Percentiles rank a stretch among this genome's conserved stretches.
These are phyloP conservation scores for Myrmecophaga tridactyla DNA, from an alignment of 2,113 vertebrate genomes.

Conservation along the genomic window DNA sequence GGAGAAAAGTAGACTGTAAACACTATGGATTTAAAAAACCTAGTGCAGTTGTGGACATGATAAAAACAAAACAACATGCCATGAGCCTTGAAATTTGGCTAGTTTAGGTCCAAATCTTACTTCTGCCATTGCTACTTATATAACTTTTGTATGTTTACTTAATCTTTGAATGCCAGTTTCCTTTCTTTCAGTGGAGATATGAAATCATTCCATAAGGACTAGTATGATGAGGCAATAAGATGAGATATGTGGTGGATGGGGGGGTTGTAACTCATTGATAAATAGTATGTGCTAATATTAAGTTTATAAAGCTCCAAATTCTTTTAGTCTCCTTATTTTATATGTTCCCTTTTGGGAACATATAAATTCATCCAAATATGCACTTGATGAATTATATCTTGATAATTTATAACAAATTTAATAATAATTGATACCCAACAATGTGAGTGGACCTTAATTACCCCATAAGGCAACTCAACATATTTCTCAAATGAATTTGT, in stretches of 20 bases:
- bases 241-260: background rate
- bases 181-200: background rate
- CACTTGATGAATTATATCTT: background rate
- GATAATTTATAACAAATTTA: background rate
- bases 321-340: background rate
- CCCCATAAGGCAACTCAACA: background rate
- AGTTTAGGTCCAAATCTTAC: background rate
- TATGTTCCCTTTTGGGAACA: background rate
- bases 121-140: background rate
- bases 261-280: background rate
- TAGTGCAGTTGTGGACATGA: background rate
- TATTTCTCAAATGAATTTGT: background rate
- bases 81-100: background rate
- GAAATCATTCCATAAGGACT: background rate
- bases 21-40: background rate
- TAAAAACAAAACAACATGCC: background rate
- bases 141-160: slow-evolving; percentile 4
- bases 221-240: slow-evolving; percentile 1
- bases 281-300: background rate
- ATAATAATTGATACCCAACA: background rate
- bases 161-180: background rate
- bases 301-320: background rate
- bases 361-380: background rate
- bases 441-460: background rate
- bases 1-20: background rate